These are phyloP conservation scores for Anolis apletophallus DNA, from an alignment of 2,797 vertebrate genomes.

Conservation along the genomic window DNA sequence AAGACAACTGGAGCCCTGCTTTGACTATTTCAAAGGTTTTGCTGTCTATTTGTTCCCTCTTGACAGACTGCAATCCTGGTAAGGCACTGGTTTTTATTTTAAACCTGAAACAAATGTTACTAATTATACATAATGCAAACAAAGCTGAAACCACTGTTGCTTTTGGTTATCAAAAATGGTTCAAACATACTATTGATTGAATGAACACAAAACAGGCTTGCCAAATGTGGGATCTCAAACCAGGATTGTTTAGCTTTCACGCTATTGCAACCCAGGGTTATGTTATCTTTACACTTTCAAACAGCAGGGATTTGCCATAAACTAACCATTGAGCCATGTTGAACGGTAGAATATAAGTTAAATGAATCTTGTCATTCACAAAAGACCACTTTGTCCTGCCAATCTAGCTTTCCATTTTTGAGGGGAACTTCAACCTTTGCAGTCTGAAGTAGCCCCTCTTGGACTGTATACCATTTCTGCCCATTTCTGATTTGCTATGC, in stretches of 20 bases:
- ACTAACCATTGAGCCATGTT: neutral
- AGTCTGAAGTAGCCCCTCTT: neutral
- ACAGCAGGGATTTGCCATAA: neutral
- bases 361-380: neutral
- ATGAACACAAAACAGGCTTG: neutral
- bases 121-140: neutral
- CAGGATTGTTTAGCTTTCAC: neutral
- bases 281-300: neutral
- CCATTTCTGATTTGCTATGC: neutral
- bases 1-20: constrained; percentile 92
- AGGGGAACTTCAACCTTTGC: neutral
- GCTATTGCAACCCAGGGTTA: neutral
- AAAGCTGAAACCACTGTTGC: neutral
- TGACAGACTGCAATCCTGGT: constrained; percentile 94
- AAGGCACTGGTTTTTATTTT: constrained; percentile 62
- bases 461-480: neutral
- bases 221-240: neutral
- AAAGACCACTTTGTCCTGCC: neutral
- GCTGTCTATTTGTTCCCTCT: constrained; percentile 92
- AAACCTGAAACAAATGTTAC: neutral
- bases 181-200: neutral
- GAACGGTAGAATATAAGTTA: neutral
- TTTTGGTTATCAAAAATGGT: neutral
- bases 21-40: constrained; percentile 93
- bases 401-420: neutral